A percentile compares a stretch with the other conserved stretches of the same genome.
phyloP scores from a whole-genome alignment of 2,888 invertebrate species.

The Luffia ferchaultella region DNA sequence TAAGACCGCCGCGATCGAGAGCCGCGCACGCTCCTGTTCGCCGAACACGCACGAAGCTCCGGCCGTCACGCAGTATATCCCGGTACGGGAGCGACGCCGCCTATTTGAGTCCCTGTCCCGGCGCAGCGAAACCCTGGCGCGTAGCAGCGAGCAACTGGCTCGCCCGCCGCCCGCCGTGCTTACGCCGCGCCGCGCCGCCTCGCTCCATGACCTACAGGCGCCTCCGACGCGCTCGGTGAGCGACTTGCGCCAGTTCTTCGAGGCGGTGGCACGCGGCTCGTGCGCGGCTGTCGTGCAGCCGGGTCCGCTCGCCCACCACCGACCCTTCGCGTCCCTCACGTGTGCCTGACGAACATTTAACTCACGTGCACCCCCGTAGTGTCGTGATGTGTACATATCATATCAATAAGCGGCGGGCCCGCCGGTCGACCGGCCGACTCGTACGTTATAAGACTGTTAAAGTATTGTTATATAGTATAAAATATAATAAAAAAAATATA shows the following conservation, averaged over 20 bases:
- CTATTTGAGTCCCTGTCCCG: slow-evolving; percentile 75
- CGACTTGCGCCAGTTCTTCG: slow-evolving; percentile 76
- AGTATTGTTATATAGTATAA: slow-evolving; percentile 61
- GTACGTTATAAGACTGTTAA: slow-evolving; percentile 64
- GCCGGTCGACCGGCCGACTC: slow-evolving; percentile 51
- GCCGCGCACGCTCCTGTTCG: slow-evolving; percentile 51
- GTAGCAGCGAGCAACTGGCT: slow-evolving; percentile 70
- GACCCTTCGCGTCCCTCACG: slow-evolving; percentile 35
- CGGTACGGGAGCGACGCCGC: slow-evolving; percentile 74
- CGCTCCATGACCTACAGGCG: slow-evolving; percentile 70
- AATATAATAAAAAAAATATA: slow-evolving; percentile 52
- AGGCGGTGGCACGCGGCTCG: slow-evolving; percentile 61
- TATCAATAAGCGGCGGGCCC: slow-evolving; percentile 33
- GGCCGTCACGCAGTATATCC: slow-evolving; percentile 71
- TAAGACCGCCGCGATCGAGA: slow-evolving; percentile 48
- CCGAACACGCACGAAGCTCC: slow-evolving; percentile 51
- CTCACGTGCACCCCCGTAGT: slow-evolving; percentile 37
- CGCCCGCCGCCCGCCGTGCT: slow-evolving; percentile 41
- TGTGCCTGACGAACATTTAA: slow-evolving; percentile 35
- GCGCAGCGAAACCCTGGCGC: slow-evolving; percentile 67
- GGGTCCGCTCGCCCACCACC: slow-evolving; percentile 33
- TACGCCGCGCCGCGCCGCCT: slow-evolving; percentile 69
- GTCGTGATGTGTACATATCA: slow-evolving; percentile 34
- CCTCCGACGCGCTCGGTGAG: slow-evolving; percentile 67
- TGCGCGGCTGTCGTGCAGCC: slow-evolving; percentile 42